Evolutionary conservation across 2,888 invertebrate genomes (phyloP).

Genomic region (Idaea biselata): DNA sequence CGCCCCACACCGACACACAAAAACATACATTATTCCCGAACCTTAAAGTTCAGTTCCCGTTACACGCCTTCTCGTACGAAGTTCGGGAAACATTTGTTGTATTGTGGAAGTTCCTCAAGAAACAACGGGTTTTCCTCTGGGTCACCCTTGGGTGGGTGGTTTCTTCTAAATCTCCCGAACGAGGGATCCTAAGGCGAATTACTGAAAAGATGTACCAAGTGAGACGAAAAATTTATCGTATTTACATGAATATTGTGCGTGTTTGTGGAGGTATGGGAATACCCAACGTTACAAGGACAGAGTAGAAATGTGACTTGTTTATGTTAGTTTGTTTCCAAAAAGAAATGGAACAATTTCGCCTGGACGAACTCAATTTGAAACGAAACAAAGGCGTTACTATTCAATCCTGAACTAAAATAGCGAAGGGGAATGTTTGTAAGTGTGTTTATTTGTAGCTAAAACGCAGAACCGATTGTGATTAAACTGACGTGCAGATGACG

Average conservation of each 20-base stretch:
- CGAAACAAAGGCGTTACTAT: not conserved
- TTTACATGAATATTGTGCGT: constrained; percentile 21
- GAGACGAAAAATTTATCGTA: constrained; percentile 38
- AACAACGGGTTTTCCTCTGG: constrained; percentile 73
- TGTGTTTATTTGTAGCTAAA: too few relatives aligned
- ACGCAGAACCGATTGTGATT: too few relatives aligned
- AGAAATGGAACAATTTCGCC: not conserved
- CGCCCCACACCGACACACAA: constrained; percentile 18
- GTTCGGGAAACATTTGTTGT: constrained; percentile 21
- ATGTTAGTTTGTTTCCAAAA: not conserved
- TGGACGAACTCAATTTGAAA: not conserved
- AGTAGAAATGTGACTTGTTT: not conserved
- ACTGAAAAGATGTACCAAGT: constrained; percentile 64
- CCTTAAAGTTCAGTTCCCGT: constrained; percentile 19
- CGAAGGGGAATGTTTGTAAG: too few relatives aligned
- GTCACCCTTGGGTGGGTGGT: constrained; percentile 68
- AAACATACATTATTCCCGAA: constrained; percentile 24
- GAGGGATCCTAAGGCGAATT: constrained; percentile 67
- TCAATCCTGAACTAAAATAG: not conserved
- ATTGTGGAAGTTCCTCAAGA: constrained; percentile 60
- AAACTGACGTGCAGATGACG: too few relatives aligned
- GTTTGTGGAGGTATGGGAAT: constrained; percentile 7
- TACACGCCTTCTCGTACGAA: constrained; percentile 11
- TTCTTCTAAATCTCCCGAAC: constrained; percentile 71
- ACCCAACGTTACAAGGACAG: not conserved